Percentiles rank a stretch among this genome's conserved stretches.
These are phyloP conservation scores for Strigamia maritima DNA, from an alignment of 2,888 invertebrate species.

Conservation along the genomic window DNA sequence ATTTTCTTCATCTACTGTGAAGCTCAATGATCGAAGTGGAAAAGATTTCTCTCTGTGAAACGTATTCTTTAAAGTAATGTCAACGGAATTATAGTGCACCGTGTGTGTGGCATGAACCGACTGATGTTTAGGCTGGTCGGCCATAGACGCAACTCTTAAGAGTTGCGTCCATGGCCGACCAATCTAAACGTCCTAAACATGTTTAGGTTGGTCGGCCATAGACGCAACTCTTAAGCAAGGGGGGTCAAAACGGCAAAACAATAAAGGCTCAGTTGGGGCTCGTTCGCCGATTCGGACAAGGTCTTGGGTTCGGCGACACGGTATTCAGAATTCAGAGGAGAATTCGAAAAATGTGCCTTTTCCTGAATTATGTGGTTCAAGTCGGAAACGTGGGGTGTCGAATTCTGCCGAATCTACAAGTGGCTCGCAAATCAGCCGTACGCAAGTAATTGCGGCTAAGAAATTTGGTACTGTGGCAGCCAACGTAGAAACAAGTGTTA, in stretches of 20 bases:
- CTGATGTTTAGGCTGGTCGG: no score
- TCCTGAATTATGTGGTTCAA: background rate
- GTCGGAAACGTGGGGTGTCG: background rate
- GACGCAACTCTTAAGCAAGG: no score
- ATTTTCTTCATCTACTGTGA: slow-evolving; percentile 67
- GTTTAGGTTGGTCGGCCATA: no score
- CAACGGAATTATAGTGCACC: slow-evolving; percentile 26
- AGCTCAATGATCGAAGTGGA: slow-evolving; percentile 28
- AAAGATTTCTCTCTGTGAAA: background rate
- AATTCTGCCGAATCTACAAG: background rate
- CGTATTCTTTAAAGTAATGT: slow-evolving; percentile 18
- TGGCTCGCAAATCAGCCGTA: background rate
- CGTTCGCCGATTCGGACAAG: slow-evolving; percentile 47
- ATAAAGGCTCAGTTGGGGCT: slow-evolving; percentile 39
- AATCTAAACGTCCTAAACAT: slow-evolving; percentile 43
- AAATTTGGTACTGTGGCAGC: background rate
- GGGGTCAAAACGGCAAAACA: slow-evolving; percentile 40
- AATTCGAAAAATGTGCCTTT: background rate
- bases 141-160: no score
- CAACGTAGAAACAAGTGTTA: background rate
- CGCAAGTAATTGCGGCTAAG: background rate
- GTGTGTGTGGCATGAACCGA: slow-evolving; percentile 59
- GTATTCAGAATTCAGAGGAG: background rate
- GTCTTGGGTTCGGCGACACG: slow-evolving; percentile 37
- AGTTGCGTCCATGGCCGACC: slow-evolving; percentile 76